These are phyloP conservation scores for Aproaerema taeniolella DNA, from an alignment of 2,888 invertebrate species.

Conservation along the genomic window DNA sequence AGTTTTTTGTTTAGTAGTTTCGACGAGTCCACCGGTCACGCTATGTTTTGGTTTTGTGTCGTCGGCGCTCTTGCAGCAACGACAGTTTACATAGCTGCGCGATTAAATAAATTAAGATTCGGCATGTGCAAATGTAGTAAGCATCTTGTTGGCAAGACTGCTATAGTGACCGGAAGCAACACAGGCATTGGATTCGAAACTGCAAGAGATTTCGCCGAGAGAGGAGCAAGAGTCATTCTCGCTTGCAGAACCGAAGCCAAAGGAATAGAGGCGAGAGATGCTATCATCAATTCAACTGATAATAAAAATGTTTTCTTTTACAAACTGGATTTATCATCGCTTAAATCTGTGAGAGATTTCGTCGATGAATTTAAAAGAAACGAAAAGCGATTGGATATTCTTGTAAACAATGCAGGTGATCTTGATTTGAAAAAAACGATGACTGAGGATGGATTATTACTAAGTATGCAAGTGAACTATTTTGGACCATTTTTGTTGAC, in stretches of 20 bases:
- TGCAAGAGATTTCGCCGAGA: constrained; percentile 79
- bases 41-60: too few species aligned
- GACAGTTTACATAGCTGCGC: too few species aligned
- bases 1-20: too few species aligned
- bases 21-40: too few species aligned
- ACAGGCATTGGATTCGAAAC: constrained; percentile 87
- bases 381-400: constrained; percentile 65
- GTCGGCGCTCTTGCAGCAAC: too few species aligned
- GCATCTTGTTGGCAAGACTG: constrained; percentile 81
- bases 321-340: constrained; percentile 59
- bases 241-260: constrained; percentile 84
- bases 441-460: constrained; percentile 77
- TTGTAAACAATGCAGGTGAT: constrained; percentile 77
- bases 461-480: constrained; percentile 72
- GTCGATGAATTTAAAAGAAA: constrained; percentile 65
- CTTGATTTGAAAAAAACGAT: constrained; percentile 39
- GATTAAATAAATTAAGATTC: too few species aligned
- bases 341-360: constrained; percentile 72
- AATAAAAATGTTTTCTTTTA: constrained; percentile 37
- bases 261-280: constrained; percentile 70
- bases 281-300: constrained; percentile 22
- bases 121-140: constrained; percentile 20
- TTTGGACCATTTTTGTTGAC: constrained; percentile 81
- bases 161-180: constrained; percentile 88
- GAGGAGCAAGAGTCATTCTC: constrained; percentile 85